Conservation (phyloP, 2,113 vertebrate genomes). For the Phylloscopus trochilus region DNA sequence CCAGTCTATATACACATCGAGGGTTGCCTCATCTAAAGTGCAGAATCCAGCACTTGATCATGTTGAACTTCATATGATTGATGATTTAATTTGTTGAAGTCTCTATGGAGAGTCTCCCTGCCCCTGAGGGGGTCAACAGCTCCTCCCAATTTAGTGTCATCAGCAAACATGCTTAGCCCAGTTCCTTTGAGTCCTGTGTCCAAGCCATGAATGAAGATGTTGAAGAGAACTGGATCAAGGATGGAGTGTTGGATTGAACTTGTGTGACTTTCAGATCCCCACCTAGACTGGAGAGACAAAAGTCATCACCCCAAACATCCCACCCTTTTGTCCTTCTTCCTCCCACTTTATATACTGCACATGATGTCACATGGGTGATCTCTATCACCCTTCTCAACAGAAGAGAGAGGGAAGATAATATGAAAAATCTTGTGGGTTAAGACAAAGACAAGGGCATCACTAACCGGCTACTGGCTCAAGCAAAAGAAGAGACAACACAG, state of each 20-base stretch:
- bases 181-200: not conserved
- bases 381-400: not conserved
- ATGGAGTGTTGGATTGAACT: not conserved
- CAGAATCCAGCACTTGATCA: not conserved
- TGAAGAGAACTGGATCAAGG: not conserved
- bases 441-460: not conserved
- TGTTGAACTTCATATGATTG: not conserved
- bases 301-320: too few species aligned
- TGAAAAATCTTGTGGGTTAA: not conserved
- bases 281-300: not conserved
- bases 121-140: not conserved
- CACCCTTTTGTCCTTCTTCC: too few species aligned
- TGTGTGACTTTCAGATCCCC: not conserved
- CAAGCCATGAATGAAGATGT: not conserved
- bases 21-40: too few species aligned
- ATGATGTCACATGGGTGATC: not conserved
- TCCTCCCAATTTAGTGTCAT: not conserved
- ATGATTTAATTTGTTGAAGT: not conserved
- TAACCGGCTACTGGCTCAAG: not conserved
- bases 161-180: not conserved
- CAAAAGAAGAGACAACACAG: not conserved
- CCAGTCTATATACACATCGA: fast-evolving
- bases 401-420: not conserved
- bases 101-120: not conserved
- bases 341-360: too few species aligned